These are phyloP conservation scores for Rhynchopsitta pachyrhyncha DNA, from an alignment of 2,113 vertebrate genomes.

Conservation along the genomic window DNA sequence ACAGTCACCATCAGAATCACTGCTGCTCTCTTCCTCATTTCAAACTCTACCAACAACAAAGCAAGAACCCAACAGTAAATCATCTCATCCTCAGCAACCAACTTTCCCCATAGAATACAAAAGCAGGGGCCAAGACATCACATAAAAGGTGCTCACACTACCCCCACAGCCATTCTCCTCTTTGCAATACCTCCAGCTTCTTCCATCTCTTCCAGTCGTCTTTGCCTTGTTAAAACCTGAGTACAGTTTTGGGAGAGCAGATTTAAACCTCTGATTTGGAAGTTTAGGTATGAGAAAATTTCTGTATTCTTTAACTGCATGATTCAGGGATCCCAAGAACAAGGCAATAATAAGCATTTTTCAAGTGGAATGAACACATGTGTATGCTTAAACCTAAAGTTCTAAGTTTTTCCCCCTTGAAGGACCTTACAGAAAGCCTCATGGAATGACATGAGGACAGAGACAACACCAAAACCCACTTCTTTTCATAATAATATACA, in stretches of 20 bases:
- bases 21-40: background rate
- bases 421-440: background rate
- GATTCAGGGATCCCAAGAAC: background rate
- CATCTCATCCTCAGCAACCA: background rate
- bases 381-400: background rate
- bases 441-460: background rate
- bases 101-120: background rate
- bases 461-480: background rate
- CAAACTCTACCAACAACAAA: background rate
- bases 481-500: background rate
- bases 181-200: background rate
- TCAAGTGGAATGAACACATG: background rate
- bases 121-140: background rate
- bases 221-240: background rate
- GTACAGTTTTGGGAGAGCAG: background rate
- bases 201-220: background rate
- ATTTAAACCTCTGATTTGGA: background rate
- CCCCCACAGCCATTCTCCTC: background rate
- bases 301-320: background rate
- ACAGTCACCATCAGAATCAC: background rate
- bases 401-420: background rate
- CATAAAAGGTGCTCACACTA: background rate
- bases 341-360: background rate
- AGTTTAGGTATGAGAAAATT: background rate
- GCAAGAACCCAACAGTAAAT: background rate